phyloP scores from a whole-genome alignment of 2,113 vertebrate genomes.

The Cacatua alba region DNA sequence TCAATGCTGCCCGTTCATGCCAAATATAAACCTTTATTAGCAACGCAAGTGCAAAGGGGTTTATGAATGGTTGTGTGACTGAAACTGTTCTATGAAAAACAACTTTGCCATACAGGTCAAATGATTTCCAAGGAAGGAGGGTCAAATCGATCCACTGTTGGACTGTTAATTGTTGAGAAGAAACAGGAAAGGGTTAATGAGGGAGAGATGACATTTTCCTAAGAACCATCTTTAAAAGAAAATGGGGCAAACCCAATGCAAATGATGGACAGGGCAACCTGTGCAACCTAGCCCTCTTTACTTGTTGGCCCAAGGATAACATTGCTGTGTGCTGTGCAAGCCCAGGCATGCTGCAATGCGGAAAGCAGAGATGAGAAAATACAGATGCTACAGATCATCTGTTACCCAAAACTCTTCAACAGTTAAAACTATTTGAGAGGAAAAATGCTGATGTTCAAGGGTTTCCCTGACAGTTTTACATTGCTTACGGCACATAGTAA shows the following conservation, averaged over 20 bases:
- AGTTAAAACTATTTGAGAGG: neutral
- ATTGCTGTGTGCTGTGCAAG: neutral
- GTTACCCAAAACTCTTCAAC: neutral
- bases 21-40: constrained; percentile 53
- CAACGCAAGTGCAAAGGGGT: neutral
- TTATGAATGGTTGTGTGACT: neutral
- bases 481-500: neutral
- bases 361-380: neutral
- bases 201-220: neutral
- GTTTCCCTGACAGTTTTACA: neutral
- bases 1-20: neutral
- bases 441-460: neutral
- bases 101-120: neutral
- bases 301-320: neutral
- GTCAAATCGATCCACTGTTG: neutral
- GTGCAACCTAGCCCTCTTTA: neutral
- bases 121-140: neutral
- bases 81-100: neutral
- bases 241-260: neutral
- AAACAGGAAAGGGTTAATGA: neutral
- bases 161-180: neutral
- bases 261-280: neutral
- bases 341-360: neutral
- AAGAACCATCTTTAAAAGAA: neutral
- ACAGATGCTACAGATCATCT: neutral